phyloP scores from a whole-genome alignment of 2,888 invertebrate genomes.

The Lymantria monacha region DNA sequence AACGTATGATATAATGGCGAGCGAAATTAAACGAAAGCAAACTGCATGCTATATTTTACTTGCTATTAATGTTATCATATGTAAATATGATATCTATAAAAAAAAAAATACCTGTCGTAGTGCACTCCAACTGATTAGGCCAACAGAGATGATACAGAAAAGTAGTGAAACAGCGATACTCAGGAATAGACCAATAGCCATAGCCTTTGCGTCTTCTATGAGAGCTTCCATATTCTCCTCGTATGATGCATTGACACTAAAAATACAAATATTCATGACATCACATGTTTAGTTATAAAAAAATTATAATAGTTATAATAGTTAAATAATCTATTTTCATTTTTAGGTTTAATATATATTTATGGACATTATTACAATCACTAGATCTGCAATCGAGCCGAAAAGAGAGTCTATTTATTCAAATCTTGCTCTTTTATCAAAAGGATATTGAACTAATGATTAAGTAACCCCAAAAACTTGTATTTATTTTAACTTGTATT shows the following conservation, averaged over 20 bases:
- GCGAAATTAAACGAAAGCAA: not conserved
- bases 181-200: constrained; percentile 73
- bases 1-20: not conserved
- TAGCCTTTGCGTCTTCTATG: constrained; percentile 77
- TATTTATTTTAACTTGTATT: too few species aligned
- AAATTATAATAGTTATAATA: too few species aligned
- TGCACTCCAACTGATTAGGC: constrained; percentile 82
- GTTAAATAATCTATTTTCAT: too few species aligned
- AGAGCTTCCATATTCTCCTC: constrained; percentile 78
- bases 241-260: constrained; percentile 56
- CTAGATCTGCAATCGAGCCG: too few species aligned
- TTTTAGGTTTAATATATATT: too few species aligned
- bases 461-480: too few species aligned
- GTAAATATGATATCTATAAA: not conserved
- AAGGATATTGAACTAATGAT: too few species aligned
- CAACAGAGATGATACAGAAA: constrained; percentile 74
- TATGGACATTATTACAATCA: too few species aligned
- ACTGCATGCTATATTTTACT: not conserved
- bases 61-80: not conserved
- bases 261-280: not conserved
- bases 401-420: too few species aligned
- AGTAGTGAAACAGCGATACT: constrained; percentile 55
- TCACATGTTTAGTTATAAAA: not conserved
- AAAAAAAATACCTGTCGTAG: constrained; percentile 65
- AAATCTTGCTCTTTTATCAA: too few species aligned